Evolutionary conservation across 2,888 invertebrate species (phyloP).

Genomic region (Tupiocoris notatus): DNA sequence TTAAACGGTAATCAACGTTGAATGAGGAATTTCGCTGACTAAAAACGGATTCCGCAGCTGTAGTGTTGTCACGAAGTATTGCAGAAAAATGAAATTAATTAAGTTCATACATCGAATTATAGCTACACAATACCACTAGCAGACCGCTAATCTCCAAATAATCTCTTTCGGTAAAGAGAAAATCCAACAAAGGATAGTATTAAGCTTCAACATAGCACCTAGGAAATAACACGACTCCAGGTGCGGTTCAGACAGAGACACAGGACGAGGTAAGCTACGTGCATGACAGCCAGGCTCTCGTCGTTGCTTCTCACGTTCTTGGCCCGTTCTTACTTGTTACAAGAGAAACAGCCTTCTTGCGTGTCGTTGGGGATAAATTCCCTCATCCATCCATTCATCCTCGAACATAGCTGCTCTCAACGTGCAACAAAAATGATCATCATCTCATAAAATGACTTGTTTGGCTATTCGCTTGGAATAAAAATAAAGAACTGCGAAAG

Average conservation of each 20-base stretch:
- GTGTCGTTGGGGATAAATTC: background rate
- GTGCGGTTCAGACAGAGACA: background rate
- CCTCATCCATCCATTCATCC: background rate
- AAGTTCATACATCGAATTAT: too few species aligned
- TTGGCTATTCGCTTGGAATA: too few species aligned
- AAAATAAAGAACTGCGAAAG: too few species aligned
- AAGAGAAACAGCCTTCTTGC: too few species aligned
- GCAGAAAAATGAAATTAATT: too few species aligned
- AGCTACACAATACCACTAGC: too few species aligned
- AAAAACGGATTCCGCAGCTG: too few species aligned
- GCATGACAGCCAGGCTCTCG: background rate
- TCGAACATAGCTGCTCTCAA: background rate
- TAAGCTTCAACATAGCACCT: background rate
- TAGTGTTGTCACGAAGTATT: too few species aligned
- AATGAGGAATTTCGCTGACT: too few species aligned
- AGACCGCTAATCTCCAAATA: too few species aligned
- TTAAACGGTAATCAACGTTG: too few species aligned
- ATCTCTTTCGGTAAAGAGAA: background rate
- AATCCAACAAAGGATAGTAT: background rate
- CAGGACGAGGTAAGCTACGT: background rate
- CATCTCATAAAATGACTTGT: background rate
- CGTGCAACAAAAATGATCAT: background rate
- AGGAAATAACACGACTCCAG: background rate
- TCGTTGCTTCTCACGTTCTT: background rate
- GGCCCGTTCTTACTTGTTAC: background rate